phyloP scores from a whole-genome alignment of 2,888 invertebrate genomes.

The Polydrusus pterygomalis region DNA sequence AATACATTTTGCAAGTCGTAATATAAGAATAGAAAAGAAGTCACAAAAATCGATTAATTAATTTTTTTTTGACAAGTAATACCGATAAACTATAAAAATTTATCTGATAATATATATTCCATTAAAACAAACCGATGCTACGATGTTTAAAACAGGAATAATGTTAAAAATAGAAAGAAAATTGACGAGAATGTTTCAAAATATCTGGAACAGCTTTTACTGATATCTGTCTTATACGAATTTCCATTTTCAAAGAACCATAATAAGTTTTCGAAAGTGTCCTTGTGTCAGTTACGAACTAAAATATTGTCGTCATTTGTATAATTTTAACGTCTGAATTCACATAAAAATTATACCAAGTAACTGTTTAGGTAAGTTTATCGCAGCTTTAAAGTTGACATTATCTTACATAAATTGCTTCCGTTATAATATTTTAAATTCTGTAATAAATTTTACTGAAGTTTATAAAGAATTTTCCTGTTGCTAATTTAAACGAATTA shows the following conservation, averaged over 20 bases:
- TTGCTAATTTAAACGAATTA: neutral
- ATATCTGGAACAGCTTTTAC: conserved; percentile 15
- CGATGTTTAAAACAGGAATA: conserved; percentile 3
- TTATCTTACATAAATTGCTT: conserved; percentile 19
- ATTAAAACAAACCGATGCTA: conserved; percentile 12
- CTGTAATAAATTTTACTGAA: neutral
- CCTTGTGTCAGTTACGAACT: conserved; percentile 25
- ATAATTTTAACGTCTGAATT: conserved; percentile 37
- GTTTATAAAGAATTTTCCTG: neutral
- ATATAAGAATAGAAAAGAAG: neutral
- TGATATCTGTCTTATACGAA: neutral
- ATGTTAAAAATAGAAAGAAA: conserved; percentile 10
- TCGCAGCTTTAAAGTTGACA: conserved; percentile 17
- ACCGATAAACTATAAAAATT: neutral
- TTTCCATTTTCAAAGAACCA: conserved; percentile 23
- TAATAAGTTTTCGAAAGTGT: conserved; percentile 14
- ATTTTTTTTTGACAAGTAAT: conserved; percentile 2
- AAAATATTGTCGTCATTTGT: conserved; percentile 35
- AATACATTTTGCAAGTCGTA: neutral
- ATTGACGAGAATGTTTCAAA: conserved; percentile 9
- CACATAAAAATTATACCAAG: conserved; percentile 38
- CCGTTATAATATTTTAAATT: conserved; percentile 10
- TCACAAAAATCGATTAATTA: neutral
- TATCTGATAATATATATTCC: neutral
- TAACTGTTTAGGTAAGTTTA: conserved; percentile 24